Conservation (phyloP, 2,113 vertebrate genomes). For the Amia ocellicauda region DNA sequence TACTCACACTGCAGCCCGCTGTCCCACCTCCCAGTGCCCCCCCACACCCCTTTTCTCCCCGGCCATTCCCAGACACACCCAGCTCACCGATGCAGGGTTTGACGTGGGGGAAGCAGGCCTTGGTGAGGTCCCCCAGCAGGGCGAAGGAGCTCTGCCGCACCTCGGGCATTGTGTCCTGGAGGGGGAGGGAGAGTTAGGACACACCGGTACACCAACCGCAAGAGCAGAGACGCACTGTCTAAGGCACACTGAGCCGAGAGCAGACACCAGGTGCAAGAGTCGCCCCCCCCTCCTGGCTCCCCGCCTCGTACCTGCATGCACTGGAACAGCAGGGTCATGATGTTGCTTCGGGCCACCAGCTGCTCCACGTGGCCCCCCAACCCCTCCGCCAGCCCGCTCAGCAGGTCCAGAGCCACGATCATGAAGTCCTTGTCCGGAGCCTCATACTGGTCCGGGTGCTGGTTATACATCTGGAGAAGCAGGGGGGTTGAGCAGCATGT, state of each 20-base stretch:
- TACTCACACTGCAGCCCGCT: not conserved
- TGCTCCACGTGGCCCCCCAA: slow-evolving; percentile 86
- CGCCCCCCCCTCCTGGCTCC: no score
- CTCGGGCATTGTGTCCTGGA: slow-evolving; percentile 91
- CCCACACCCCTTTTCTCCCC: not conserved
- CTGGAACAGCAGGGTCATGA: slow-evolving; percentile 93
- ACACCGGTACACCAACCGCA: not conserved
- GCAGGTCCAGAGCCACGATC: slow-evolving; percentile 90
- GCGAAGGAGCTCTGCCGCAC: slow-evolving; percentile 94
- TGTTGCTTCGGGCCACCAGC: slow-evolving; percentile 88
- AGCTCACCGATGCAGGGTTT: slow-evolving; percentile 88
- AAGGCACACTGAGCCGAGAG: no score
- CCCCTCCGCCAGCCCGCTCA: slow-evolving; percentile 90
- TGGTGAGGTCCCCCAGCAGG: slow-evolving; percentile 87
- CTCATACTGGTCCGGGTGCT: slow-evolving; percentile 92
- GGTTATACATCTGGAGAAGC: slow-evolving; percentile 83
- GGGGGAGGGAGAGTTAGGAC: not conserved
- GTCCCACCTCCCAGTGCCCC: not conserved
- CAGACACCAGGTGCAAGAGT: no score
- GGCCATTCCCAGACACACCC: not conserved
- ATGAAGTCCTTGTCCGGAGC: slow-evolving; percentile 96
- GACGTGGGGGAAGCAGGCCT: slow-evolving; percentile 91
- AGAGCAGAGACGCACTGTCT: not conserved
- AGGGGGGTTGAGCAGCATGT: not conserved
- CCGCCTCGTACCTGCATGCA: slow-evolving; percentile 83